Percentiles rank a stretch among this genome's conserved stretches.
These are phyloP conservation scores for Montipora foliosa DNA, from an alignment of 64 coral and sea anemone genomes.

Conservation along the genomic window DNA sequence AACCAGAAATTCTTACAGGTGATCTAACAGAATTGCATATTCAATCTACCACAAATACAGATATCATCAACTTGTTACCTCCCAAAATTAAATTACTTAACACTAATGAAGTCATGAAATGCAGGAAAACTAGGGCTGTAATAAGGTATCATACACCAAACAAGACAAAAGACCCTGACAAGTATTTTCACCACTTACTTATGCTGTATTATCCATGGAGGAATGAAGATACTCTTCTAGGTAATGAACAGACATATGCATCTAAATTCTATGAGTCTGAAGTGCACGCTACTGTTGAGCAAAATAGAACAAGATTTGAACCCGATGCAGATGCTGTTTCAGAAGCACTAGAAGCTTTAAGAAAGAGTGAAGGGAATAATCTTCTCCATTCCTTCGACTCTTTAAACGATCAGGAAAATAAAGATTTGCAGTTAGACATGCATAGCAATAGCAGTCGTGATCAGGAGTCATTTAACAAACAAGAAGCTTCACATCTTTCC, in stretches of 20 bases:
- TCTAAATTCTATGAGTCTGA: neutral
- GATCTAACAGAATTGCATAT: slow-evolving; percentile 15
- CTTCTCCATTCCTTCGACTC: too few species aligned
- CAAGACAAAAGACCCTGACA: neutral
- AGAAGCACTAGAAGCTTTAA: too few species aligned
- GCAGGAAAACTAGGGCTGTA: too few species aligned
- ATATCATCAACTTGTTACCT: neutral
- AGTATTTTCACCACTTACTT: slow-evolving; percentile 24
- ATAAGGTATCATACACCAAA: too few species aligned
- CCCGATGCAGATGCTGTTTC: too few species aligned
- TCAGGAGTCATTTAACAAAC: too few species aligned
- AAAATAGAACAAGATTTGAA: slow-evolving; percentile 7
- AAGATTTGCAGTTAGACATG: slow-evolving; percentile 23
- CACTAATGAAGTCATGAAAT: too few species aligned
- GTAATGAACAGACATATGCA: slow-evolving; percentile 15
- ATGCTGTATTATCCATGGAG: neutral
- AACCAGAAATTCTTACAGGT: slow-evolving; percentile 38
- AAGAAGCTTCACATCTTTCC: too few species aligned
- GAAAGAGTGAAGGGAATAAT: too few species aligned
- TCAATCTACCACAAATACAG: neutral
- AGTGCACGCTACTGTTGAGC: slow-evolving; percentile 36
- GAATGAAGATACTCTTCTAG: slow-evolving; percentile 22
- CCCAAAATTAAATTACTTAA: too few species aligned
- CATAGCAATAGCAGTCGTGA: neutral
- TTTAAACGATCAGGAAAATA: slow-evolving; percentile 13